Evolutionary conservation across 2,888 invertebrate species (phyloP).

Genomic region (Clitarchus hookeri): DNA sequence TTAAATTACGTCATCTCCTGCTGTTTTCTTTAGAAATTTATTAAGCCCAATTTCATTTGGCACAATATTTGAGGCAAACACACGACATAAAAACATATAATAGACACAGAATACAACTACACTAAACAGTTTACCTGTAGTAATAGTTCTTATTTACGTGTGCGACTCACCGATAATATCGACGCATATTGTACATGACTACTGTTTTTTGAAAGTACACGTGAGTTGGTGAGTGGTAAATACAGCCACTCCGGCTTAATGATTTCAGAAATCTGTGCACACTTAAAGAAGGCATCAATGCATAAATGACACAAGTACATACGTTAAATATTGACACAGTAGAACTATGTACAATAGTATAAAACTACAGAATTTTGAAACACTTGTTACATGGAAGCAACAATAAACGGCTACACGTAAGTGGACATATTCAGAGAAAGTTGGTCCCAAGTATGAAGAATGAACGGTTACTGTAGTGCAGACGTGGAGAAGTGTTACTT

Average conservation of each 20-base stretch:
- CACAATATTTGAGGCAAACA: neutral
- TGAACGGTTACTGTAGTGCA: constrained; percentile 26
- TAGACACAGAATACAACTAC: neutral
- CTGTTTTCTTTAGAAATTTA: neutral
- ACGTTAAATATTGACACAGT: neutral
- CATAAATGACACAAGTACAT: neutral
- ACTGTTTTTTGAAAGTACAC: neutral
- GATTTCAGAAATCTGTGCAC: neutral
- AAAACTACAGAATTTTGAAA: neutral
- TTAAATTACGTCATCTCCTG: neutral
- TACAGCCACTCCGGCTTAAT: neutral
- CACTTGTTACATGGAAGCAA: neutral
- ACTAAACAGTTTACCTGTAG: neutral
- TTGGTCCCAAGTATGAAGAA: constrained; percentile 40
- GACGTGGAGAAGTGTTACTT: constrained; percentile 5
- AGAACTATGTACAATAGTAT: neutral
- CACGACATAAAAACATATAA: neutral
- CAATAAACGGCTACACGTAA: constrained; percentile 1
- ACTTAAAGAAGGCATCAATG: constrained; percentile 10
- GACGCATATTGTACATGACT: neutral
- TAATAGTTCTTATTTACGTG: neutral
- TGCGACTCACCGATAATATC: neutral
- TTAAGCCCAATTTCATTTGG: neutral
- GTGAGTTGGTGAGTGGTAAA: neutral
- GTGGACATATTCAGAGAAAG: constrained; percentile 17